Base-by-base conservation (phyloP, 1,140 invertebrate species). In the Aporrectodea caliginosa region DNA sequence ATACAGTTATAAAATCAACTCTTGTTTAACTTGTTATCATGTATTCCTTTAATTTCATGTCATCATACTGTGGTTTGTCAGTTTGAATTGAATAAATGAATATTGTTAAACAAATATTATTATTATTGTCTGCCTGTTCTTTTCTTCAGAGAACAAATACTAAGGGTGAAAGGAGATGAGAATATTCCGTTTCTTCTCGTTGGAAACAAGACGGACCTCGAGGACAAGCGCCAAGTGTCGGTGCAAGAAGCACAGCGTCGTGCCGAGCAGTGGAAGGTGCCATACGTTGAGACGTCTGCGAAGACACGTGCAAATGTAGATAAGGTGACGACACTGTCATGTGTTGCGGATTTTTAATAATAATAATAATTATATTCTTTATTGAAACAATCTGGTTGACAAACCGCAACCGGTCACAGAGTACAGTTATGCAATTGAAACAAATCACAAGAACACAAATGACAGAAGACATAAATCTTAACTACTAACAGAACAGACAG, bases 301-400 rank as follows among this genome's bases (percentile, higher is more conserved):
- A 99, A 99, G 91, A 99, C 97, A 58, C 91, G 95, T 84, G 94
- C 95, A 86, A 99, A 99, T 90, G 98, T 99, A 73, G 97, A 99
- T 89, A 99, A 98, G 93, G 96, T 97, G n/a, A n/a, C n/a, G n/a
- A 58, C 22, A 12, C 22, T 58, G 43, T 58, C 6, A 58, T 58
- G 6, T 22, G 22, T 22, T 6, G 43, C 6, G 43, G 6, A 58
- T 58, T 58, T 58, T 58, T n/a, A n/a, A 58, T 58, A 22, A 58
- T 12, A 58, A 12, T 58, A 58, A 58, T 58, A 12, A 58, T 58
- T 22, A 12, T 22, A 58, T 22, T 22, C 6, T 58, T 58, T 58
- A 58, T 12, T 58, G 6, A 22, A 22, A 22, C 43, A 58, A 6
- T 58, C 22, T 58, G 43, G 22, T 22, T 58, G 22, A 22, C 43